These are phyloP conservation scores for Capromys pilorides DNA, from an alignment of 2,797 vertebrate species.

Conservation along the genomic window DNA sequence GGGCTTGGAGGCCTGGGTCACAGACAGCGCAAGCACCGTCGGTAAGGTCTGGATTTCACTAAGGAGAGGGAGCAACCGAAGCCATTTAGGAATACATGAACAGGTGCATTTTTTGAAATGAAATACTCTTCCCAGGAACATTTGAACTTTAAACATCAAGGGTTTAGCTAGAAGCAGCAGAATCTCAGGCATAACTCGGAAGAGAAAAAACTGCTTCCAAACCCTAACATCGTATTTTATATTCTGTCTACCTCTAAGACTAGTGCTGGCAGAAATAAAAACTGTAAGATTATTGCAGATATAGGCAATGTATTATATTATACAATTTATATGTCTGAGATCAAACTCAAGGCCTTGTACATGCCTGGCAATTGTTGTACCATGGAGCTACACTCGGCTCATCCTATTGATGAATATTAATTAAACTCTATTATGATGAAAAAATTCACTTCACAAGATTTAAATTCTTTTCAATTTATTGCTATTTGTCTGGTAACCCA, in stretches of 20 bases:
- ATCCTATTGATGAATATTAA: neutral
- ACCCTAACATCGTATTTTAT: neutral
- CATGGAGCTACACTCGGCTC: neutral
- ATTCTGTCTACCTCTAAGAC: neutral
- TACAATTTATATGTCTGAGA: neutral
- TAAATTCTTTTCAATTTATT: slow-evolving; percentile 38
- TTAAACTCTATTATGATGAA: slow-evolving; percentile 10
- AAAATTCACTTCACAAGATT: neutral
- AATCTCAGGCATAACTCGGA: neutral
- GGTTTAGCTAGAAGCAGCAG: neutral
- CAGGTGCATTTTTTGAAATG: neutral
- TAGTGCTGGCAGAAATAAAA: neutral
- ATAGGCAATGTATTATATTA: neutral
- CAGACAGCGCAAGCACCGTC: neutral
- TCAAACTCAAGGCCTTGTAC: neutral
- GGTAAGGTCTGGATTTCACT: neutral
- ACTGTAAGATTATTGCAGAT: neutral
- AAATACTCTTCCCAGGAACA: neutral
- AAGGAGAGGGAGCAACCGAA: neutral
- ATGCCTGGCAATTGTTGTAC: neutral
- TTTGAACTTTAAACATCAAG: slow-evolving; percentile 12
- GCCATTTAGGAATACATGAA: neutral
- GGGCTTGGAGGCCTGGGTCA: neutral
- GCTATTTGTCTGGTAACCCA: neutral
- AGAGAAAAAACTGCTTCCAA: neutral